Conservation (phyloP, 2,113 vertebrate genomes). For the Equus przewalskii region DNA sequence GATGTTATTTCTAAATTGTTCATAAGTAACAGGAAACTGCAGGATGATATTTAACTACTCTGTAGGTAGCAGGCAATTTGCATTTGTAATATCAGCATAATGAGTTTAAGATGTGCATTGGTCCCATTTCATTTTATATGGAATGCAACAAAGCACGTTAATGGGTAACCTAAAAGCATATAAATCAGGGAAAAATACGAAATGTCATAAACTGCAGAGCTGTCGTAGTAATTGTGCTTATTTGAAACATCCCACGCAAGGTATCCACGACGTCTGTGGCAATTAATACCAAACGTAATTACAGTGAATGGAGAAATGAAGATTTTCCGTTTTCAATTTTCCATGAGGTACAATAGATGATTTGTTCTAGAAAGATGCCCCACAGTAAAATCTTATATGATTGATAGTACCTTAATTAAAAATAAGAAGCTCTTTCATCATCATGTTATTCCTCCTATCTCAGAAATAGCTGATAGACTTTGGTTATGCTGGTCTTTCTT, state of each 20-base stretch:
- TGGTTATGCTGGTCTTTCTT: neutral
- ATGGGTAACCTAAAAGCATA: conserved; percentile 59
- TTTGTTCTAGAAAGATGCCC: conserved; percentile 43
- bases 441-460: neutral
- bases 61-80: conserved; percentile 85
- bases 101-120: conserved; percentile 81
- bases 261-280: neutral
- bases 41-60: conserved; percentile 84
- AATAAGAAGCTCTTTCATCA: conserved; percentile 31
- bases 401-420: conserved; percentile 66
- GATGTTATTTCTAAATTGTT: conserved; percentile 85
- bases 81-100: conserved; percentile 85
- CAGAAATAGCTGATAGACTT: conserved; percentile 30
- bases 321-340: conserved; percentile 66
- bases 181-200: conserved; percentile 79
- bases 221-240: conserved; percentile 2
- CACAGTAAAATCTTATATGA: conserved; percentile 47
- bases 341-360: neutral
- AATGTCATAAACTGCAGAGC: conserved; percentile 65
- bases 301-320: conserved; percentile 56
- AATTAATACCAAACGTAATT: conserved; percentile 71
- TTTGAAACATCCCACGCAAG: conserved; percentile 52
- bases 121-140: conserved; percentile 78
- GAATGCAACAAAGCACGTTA: conserved; percentile 78
- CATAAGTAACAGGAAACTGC: conserved; percentile 82